Percentiles rank a stretch among this genome's conserved stretches.
phyloP scores from a whole-genome alignment of 2,113 vertebrate genomes.

The Camelus dromedarius region DNA sequence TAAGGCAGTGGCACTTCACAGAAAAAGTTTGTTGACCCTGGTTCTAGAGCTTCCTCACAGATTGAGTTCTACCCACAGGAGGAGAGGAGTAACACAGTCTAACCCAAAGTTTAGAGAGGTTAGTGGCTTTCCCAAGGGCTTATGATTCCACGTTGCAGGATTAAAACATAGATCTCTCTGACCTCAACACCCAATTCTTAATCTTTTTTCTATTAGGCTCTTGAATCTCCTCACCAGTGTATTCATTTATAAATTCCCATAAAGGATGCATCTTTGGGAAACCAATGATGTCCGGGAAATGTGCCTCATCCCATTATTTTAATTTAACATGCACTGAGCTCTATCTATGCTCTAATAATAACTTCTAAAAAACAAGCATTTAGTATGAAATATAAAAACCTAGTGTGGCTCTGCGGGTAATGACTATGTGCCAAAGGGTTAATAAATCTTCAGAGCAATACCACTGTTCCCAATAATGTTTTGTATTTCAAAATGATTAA shows the following conservation, averaged over 20 bases:
- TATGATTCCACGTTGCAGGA: background rate
- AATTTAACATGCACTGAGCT: conserved; percentile 25
- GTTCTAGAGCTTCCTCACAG: background rate
- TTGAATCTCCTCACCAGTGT: background rate
- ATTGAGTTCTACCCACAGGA: background rate
- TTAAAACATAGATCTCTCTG: background rate
- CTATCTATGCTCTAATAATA: conserved; percentile 44
- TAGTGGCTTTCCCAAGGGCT: background rate
- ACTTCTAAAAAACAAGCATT: conserved; percentile 55
- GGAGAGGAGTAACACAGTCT: background rate
- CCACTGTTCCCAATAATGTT: conserved; percentile 53
- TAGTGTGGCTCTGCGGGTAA: background rate
- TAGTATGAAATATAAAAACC: conserved; percentile 56
- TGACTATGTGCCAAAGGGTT: conserved; percentile 60
- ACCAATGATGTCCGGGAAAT: conserved; percentile 37
- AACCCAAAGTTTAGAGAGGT: background rate
- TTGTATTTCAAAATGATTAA: conserved; percentile 75
- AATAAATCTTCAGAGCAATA: conserved; percentile 70
- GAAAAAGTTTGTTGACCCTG: background rate
- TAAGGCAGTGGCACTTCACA: background rate
- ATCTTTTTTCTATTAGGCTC: background rate
- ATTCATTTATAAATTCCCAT: background rate
- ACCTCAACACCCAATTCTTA: background rate
- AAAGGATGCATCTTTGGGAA: background rate
- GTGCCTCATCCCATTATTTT: conserved; percentile 12